A percentile compares a stretch with the other conserved stretches of the same genome.
phyloP scores from a whole-genome alignment of 2,888 invertebrate species.

The Cephalotes varians region DNA sequence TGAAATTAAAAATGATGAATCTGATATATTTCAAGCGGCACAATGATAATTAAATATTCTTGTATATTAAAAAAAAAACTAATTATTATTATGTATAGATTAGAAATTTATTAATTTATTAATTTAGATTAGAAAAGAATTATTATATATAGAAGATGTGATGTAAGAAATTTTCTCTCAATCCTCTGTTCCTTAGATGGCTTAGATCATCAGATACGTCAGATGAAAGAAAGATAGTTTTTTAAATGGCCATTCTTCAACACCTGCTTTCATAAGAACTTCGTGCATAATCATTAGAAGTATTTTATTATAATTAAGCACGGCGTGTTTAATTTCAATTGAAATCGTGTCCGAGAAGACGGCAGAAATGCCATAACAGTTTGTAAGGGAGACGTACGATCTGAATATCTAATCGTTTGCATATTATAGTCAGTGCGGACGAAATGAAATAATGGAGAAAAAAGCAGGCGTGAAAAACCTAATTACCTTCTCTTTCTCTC shows the following conservation, averaged over 20 bases:
- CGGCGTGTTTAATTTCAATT: conserved; percentile 19
- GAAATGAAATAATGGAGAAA: conserved; percentile 25
- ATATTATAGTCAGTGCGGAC: conserved; percentile 21
- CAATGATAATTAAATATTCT: conserved; percentile 18
- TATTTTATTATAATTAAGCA: conserved; percentile 34
- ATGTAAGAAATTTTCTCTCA: not conserved
- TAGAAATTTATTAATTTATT: too few relatives aligned
- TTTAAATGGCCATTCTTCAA: conserved; percentile 28
- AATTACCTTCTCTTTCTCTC: conserved; percentile 18
- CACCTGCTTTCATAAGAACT: conserved; percentile 32
- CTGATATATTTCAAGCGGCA: not conserved
- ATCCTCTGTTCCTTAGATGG: not conserved
- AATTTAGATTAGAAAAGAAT: too few relatives aligned
- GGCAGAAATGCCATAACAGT: conserved; percentile 1
- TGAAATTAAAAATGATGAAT: not conserved
- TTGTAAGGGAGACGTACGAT: conserved; percentile 16
- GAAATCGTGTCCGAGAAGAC: not conserved
- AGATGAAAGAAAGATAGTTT: conserved; percentile 10
- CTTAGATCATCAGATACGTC: conserved; percentile 16
- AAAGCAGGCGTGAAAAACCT: conserved; percentile 28
- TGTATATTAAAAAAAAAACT: not conserved
- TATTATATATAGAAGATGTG: too few relatives aligned
- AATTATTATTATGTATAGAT: too few relatives aligned
- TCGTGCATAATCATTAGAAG: conserved; percentile 24
- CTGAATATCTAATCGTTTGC: conserved; percentile 43